phyloP scores from a whole-genome alignment of 2,888 invertebrate species.

The Xylocampa areola region DNA sequence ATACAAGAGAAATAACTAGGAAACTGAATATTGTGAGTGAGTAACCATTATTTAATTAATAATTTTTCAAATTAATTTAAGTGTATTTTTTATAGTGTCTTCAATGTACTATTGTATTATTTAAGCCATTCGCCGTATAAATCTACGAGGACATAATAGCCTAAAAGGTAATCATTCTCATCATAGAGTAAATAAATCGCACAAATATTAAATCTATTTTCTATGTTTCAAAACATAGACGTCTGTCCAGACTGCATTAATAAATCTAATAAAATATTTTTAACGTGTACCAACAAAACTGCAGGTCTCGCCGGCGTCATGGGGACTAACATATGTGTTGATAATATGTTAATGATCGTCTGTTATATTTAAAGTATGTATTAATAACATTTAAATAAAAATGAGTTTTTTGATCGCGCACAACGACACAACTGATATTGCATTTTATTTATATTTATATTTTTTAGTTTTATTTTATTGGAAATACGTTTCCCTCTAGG shows the following conservation, averaged over 20 bases:
- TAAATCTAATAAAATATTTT: conserved; percentile 23
- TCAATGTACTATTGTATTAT: no score
- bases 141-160: no score
- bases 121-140: no score
- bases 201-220: conserved; percentile 11
- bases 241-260: conserved; percentile 27
- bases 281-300: conserved; percentile 17
- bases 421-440: no score
- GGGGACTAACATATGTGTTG: conserved; percentile 34
- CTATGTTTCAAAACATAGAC: conserved; percentile 19
- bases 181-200: conserved; percentile 23
- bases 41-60: conserved; percentile 22
- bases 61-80: neutral
- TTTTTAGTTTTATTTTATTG: no score
- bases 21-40: conserved; percentile 25
- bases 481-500: no score
- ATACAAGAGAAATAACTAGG: conserved; percentile 4
- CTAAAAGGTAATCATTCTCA: neutral
- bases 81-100: neutral
- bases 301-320: conserved; percentile 25
- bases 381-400: conserved; percentile 26
- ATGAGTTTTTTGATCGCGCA: neutral
- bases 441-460: neutral
- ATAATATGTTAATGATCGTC: conserved; percentile 49
- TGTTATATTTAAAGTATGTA: conserved; percentile 25